Conservation (phyloP, 2,888 invertebrate species). For the Pheosia gnoma region DNA sequence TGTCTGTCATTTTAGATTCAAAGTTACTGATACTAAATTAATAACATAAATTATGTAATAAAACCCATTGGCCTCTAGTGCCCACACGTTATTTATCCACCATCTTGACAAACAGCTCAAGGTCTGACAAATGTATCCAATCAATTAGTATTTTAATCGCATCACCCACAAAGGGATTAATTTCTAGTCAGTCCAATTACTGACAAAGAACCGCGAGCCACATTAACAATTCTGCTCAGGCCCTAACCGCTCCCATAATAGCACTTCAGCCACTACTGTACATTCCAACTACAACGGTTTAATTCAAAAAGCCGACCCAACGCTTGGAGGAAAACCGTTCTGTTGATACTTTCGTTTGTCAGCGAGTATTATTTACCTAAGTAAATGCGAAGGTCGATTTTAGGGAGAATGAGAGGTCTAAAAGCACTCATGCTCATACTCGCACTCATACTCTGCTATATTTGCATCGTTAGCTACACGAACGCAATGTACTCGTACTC, state of each 20-base stretch:
- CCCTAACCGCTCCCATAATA: conserved; percentile 23
- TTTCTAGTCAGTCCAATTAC: conserved; percentile 31
- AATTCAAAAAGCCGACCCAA: conserved; percentile 6
- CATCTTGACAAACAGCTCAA: not conserved
- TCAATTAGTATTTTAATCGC: conserved; percentile 5
- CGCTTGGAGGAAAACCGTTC: conserved; percentile 25
- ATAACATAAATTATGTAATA: no score
- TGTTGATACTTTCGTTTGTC: not conserved
- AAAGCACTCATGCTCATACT: not conserved
- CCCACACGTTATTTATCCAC: no score
- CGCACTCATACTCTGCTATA: not conserved
- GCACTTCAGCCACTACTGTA: conserved; percentile 30
- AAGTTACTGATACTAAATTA: no score
- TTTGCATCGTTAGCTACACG: no score
- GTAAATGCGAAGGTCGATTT: not conserved
- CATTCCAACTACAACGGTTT: conserved; percentile 28
- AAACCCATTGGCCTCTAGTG: no score
- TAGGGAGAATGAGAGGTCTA: not conserved
- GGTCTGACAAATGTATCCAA: not conserved
- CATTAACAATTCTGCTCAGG: conserved; percentile 31
- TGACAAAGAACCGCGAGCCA: conserved; percentile 30
- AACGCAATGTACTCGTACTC: no score
- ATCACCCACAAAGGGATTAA: conserved; percentile 21
- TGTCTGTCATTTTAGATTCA: no score
- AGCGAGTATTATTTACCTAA: not conserved